phyloP scores from a whole-genome alignment of 1,140 invertebrate genomes.

The Bactericera cockerelli region DNA sequence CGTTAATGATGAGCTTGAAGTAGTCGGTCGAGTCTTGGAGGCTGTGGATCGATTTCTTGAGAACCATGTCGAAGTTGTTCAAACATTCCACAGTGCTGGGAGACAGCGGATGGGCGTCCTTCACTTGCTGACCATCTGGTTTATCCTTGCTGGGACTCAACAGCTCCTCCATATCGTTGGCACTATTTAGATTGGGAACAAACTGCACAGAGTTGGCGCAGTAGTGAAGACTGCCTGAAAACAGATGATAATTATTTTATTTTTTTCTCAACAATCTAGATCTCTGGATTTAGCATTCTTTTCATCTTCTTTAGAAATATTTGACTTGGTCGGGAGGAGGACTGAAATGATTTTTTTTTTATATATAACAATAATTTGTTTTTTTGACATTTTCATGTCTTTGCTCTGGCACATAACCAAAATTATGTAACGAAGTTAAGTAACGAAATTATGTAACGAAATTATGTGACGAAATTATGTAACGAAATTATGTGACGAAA shows the following conservation, averaged over 20 bases:
- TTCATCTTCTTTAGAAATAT: too few relatives aligned
- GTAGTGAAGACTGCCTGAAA: constrained; percentile 50
- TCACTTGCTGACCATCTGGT: neutral
- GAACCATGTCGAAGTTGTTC: constrained; percentile 55
- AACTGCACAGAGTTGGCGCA: constrained; percentile 81
- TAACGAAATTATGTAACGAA: too few relatives aligned
- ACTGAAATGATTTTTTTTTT: too few relatives aligned
- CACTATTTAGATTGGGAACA: constrained; percentile 65
- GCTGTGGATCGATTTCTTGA: constrained; percentile 63
- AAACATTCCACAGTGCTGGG: constrained; percentile 45
- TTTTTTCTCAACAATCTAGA: neutral
- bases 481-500: too few relatives aligned
- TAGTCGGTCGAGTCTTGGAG: constrained; percentile 90
- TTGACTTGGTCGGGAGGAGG: too few relatives aligned
- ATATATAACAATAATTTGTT: too few relatives aligned
- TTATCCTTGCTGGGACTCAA: constrained; percentile 21
- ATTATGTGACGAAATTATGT: too few relatives aligned
- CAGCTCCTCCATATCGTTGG: constrained; percentile 42
- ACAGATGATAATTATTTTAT: neutral
- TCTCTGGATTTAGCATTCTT: neutral
- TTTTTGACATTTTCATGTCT: too few relatives aligned
- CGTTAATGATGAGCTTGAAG: constrained; percentile 82
- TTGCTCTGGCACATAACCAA: too few relatives aligned
- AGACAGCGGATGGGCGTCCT: constrained; percentile 38
- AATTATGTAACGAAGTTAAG: too few relatives aligned